Evolutionary conservation across 2,113 vertebrate species (phyloP).

Genomic region (Cinclus cinclus): DNA sequence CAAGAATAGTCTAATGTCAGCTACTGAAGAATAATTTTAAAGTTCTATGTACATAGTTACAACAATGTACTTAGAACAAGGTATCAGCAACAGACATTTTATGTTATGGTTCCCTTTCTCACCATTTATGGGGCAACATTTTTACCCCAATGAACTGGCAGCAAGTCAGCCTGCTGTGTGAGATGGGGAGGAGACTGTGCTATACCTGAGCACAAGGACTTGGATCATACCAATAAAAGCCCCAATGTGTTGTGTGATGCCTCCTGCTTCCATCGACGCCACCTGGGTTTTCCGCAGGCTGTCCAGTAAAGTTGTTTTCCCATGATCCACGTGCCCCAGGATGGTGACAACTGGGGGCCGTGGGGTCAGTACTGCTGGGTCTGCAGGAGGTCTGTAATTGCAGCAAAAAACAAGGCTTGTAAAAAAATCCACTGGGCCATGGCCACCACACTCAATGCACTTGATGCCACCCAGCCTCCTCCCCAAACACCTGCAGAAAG

Average conservation of each 20-base stretch:
- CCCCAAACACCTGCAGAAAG: neutral
- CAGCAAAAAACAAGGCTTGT: neutral
- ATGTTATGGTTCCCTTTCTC: neutral
- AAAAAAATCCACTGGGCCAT: neutral
- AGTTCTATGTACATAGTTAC: accelerated
- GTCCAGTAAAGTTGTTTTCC: slow-evolving; percentile 95
- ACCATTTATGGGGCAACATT: neutral
- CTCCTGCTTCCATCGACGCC: slow-evolving; percentile 82
- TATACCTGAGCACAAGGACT: accelerated
- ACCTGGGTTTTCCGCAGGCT: slow-evolving; percentile 89
- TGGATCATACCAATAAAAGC: slow-evolving; percentile 83
- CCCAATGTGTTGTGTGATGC: slow-evolving; percentile 90
- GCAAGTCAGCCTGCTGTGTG: neutral
- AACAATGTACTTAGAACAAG: no score
- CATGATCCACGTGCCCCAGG: slow-evolving; percentile 97
- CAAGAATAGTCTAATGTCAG: neutral
- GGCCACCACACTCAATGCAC: neutral
- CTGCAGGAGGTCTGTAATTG: slow-evolving; percentile 79
- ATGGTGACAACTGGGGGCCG: slow-evolving; percentile 92
- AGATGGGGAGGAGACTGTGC: neutral
- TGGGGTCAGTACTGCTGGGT: slow-evolving; percentile 74
- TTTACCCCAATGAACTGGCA: neutral
- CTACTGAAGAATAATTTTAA: neutral
- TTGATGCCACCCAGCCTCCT: accelerated
- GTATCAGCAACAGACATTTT: neutral